Base-by-base conservation (phyloP, 37 sponge, comb jelly and placozoan genomes). In the Tethya wilhelma region DNA sequence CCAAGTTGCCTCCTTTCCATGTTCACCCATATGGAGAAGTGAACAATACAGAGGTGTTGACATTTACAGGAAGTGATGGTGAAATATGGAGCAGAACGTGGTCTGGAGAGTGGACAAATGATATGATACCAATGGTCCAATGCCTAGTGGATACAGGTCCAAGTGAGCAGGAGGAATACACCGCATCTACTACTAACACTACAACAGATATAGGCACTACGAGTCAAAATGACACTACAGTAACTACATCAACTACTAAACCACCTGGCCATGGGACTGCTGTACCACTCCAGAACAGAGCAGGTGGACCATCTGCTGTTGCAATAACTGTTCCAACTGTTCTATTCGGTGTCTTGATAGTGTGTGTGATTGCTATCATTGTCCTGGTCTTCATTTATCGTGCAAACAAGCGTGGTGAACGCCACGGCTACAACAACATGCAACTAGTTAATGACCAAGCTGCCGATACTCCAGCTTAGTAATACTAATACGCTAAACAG, bases 1-100 rank as follows among this genome's bases (percentile, higher is more conserved):
- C 69, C 2, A 71, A 28, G 2, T 75, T 79, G 12, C 87, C 87
- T 2, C 87, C 87, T n/a, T 87, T 74, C 49, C 49, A 59, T 4
- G 56, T 45, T 17, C 67, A 67, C 2, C 56, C 73, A 22, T 29
- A 45, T 20, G 31, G 22, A 8, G 59, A 66, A 4, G 4, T 34
- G 9, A 79, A 79, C 31, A 29, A 37, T 2, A 79, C 80, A 25
- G 44, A 67, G 14, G 28, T 69, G 3, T 12, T 84, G 40, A 37
- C 77, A 38, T 22, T 84, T 12, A 39, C 42, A 44, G 73, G 73
- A 12, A 22, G 30, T 22, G 42, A 69, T 45, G 58, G 59, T 17
- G 40, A 31, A 14, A 36, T 74, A 4, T 74, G 75, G 75, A 44
- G 29, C 37, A 74, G 38, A n/a, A 74, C 19, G 4, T 37, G 7